Evolutionary conservation across 2,888 invertebrate species (phyloP).

Genomic region (Pachydiplax longipennis): DNA sequence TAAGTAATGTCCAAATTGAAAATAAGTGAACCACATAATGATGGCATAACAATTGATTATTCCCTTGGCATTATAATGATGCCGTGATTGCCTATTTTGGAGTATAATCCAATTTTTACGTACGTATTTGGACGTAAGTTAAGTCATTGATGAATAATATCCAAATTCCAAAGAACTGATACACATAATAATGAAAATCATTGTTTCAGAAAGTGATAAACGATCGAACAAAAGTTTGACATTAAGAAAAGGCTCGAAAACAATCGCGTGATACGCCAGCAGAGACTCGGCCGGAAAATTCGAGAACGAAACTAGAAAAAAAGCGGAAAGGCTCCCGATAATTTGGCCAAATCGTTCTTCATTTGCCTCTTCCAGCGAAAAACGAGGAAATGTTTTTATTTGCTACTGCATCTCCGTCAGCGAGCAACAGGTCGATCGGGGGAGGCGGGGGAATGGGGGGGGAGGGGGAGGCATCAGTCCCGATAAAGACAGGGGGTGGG

Average conservation of each 20-base stretch:
- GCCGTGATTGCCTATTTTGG: too few species aligned
- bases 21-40: too few species aligned
- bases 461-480: constrained; percentile 3
- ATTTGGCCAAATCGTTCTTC: constrained; percentile 41
- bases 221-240: too few species aligned
- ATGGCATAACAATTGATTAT: too few species aligned
- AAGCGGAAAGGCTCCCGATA: constrained; percentile 16
- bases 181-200: too few species aligned
- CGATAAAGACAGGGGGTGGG: neutral
- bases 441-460: neutral
- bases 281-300: neutral
- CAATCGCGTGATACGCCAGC: neutral
- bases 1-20: too few species aligned
- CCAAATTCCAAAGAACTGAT: too few species aligned
- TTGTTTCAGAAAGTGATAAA: too few species aligned
- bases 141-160: too few species aligned
- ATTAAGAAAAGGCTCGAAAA: neutral
- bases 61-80: too few species aligned
- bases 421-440: constrained; percentile 1
- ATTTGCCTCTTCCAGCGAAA: neutral
- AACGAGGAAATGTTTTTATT: constrained; percentile 19
- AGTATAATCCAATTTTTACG: too few species aligned
- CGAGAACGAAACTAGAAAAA: neutral
- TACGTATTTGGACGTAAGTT: too few species aligned
- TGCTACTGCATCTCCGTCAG: constrained; percentile 29